A percentile compares a stretch with the other conserved stretches of the same genome.
phyloP scores from a whole-genome alignment of 2,888 invertebrate species.

The Ctena decussata region DNA sequence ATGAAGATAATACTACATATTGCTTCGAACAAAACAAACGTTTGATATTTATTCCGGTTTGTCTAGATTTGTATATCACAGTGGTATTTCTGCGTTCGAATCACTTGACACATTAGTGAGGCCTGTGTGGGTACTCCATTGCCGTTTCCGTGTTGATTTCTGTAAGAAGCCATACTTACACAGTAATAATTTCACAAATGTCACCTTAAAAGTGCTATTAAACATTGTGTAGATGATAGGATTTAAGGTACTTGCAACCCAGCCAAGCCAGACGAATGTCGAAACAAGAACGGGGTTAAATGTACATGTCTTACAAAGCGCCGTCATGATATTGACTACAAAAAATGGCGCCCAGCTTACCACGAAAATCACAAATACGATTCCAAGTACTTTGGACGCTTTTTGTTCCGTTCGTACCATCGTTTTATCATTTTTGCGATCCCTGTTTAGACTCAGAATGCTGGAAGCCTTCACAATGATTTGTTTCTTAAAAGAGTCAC shows the following conservation, averaged over 20 bases:
- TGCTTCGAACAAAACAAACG: no score
- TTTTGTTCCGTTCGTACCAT: slow-evolving; percentile 95
- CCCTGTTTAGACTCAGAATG: slow-evolving; percentile 77
- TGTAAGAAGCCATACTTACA: slow-evolving; percentile 75
- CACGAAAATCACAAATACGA: slow-evolving; percentile 86
- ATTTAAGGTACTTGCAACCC: slow-evolving; percentile 85
- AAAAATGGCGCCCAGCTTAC: slow-evolving; percentile 87
- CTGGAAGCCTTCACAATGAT: slow-evolving; percentile 83
- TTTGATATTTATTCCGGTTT: no score
- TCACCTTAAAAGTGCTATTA: slow-evolving; percentile 85
- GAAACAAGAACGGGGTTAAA: slow-evolving; percentile 88
- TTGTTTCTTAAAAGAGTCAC: slow-evolving; percentile 79
- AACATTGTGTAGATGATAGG: slow-evolving; percentile 87
- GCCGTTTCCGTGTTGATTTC: slow-evolving; percentile 25
- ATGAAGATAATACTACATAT: no score
- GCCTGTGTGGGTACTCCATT: slow-evolving; percentile 36
- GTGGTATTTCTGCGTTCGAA: slow-evolving; percentile 40
- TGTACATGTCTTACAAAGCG: slow-evolving; percentile 92
- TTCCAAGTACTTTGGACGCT: slow-evolving; percentile 93
- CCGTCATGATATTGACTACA: slow-evolving; percentile 82
- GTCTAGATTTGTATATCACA: neutral
- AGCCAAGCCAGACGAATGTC: slow-evolving; percentile 86
- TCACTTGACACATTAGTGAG: slow-evolving; percentile 35
- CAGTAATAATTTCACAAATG: slow-evolving; percentile 83
- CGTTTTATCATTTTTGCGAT: slow-evolving; percentile 59